Evolutionary conservation across 92 coral and sea anemone species (phyloP).

Genomic region (Scolanthus callimorphus): DNA sequence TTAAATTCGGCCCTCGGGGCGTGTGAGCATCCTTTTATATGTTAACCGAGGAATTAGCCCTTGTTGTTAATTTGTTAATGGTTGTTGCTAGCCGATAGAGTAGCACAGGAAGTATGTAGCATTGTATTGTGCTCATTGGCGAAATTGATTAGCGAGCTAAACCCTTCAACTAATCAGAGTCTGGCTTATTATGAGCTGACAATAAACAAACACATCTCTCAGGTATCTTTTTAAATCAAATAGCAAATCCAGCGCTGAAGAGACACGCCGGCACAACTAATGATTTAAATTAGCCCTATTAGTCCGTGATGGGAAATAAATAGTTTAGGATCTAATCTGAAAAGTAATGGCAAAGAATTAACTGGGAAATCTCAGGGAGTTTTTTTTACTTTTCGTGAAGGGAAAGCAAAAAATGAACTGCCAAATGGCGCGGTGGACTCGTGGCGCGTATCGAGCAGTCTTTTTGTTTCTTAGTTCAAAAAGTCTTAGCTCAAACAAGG

Average conservation of each 20-base stretch:
- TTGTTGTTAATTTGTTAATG: slow-evolving; percentile 68
- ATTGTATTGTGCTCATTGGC: slow-evolving; percentile 68
- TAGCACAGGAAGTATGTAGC: slow-evolving; percentile 74
- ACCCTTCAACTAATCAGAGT: slow-evolving; percentile 64
- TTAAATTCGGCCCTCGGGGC: neutral
- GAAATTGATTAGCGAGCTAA: slow-evolving; percentile 77
- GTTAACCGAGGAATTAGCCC: slow-evolving; percentile 62
- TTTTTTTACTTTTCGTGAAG: neutral
- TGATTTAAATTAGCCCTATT: slow-evolving; percentile 78
- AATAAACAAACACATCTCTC: slow-evolving; percentile 91
- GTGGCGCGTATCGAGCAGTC: neutral
- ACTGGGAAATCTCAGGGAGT: slow-evolving; percentile 9
- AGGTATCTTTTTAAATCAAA: slow-evolving; percentile 85
- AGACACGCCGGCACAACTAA: slow-evolving; percentile 59
- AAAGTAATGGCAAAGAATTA: slow-evolving; percentile 44
- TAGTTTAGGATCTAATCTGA: slow-evolving; percentile 51
- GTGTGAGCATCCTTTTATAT: slow-evolving; percentile 51
- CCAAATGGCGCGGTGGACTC: neutral
- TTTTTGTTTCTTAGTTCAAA: slow-evolving; percentile 6
- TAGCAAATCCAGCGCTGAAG: slow-evolving; percentile 70
- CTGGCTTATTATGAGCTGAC: slow-evolving; percentile 74
- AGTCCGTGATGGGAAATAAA: slow-evolving; percentile 59
- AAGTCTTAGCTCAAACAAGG: no score
- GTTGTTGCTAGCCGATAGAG: slow-evolving; percentile 85
- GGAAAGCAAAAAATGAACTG: no score